A percentile compares a stretch with the other conserved stretches of the same genome.
These are phyloP conservation scores for Trichomycterus rosablanca DNA, from an alignment of 2,113 vertebrate genomes.

Conservation along the genomic window DNA sequence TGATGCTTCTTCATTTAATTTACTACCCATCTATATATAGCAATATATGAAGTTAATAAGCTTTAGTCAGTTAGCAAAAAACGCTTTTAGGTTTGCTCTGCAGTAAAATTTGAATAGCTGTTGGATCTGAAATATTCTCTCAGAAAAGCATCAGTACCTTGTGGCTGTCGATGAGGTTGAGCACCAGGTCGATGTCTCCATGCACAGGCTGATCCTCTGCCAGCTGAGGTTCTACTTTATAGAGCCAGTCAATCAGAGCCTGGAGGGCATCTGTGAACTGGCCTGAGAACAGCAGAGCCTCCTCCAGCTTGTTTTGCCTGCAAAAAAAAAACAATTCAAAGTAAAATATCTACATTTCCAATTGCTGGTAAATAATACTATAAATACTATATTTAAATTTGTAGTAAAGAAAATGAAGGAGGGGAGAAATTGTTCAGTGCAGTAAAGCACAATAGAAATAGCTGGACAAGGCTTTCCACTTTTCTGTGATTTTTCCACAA, in stretches of 20 bases:
- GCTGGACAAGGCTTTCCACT: no score
- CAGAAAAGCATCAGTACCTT: slow-evolving; percentile 72
- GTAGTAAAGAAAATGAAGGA: no score
- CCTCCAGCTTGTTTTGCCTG: slow-evolving; percentile 97
- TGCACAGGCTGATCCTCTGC: slow-evolving; percentile 97
- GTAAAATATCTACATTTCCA: not conserved
- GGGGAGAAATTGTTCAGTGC: no score
- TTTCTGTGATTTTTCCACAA: no score
- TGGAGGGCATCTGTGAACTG: slow-evolving; percentile 97
- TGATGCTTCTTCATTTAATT: no score
- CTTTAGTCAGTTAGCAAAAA: not conserved
- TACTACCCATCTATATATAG: no score
- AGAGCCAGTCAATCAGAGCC: slow-evolving; percentile 96
- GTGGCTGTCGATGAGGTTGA: slow-evolving; percentile 96
- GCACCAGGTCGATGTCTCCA: slow-evolving; percentile 93
- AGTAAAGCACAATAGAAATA: no score
- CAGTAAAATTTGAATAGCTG: not conserved
- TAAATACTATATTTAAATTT: no score
- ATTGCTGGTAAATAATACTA: no score
- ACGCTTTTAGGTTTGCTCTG: not conserved
- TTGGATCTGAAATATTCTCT: not conserved
- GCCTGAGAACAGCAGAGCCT: slow-evolving; percentile 92
- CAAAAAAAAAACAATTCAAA: not conserved
- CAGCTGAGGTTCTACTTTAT: slow-evolving; percentile 90
- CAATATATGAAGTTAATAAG: no score